These are phyloP conservation scores for Papilio polytes DNA, from an alignment of 1,140 invertebrate species.

Conservation along the genomic window DNA sequence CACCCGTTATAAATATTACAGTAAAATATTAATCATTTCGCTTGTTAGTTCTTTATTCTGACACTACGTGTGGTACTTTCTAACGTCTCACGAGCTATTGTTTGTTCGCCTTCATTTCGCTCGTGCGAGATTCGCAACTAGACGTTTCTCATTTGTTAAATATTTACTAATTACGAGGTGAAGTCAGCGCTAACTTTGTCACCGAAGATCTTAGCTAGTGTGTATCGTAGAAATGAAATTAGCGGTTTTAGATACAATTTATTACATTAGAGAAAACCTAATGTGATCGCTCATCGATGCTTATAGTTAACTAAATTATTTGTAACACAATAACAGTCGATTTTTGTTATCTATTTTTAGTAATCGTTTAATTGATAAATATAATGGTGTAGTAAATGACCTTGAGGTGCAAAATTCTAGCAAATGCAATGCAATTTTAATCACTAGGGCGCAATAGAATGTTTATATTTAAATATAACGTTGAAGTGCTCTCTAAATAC, in stretches of 20 bases:
- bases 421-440: no score
- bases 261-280: no score
- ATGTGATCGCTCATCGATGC: no score
- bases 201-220: not conserved
- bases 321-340: no score
- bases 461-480: not conserved
- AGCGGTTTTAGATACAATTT: not conserved
- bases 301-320: no score
- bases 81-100: conserved; percentile 20
- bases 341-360: no score
- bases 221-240: not conserved
- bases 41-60: not conserved
- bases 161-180: conserved; percentile 30
- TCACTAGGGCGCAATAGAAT: no score
- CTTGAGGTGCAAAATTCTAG: no score
- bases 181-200: conserved; percentile 23
- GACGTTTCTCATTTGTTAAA: conserved; percentile 37
- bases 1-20: not conserved
- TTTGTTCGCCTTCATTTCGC: conserved; percentile 35
- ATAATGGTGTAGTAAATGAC: no score
- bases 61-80: conserved; percentile 9
- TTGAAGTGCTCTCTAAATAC: not conserved
- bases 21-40: not conserved
- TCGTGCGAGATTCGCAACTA: conserved; percentile 31
- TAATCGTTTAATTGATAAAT: no score